phyloP scores from a whole-genome alignment of 1,140 invertebrate species.

The Drosophila littoralis region DNA sequence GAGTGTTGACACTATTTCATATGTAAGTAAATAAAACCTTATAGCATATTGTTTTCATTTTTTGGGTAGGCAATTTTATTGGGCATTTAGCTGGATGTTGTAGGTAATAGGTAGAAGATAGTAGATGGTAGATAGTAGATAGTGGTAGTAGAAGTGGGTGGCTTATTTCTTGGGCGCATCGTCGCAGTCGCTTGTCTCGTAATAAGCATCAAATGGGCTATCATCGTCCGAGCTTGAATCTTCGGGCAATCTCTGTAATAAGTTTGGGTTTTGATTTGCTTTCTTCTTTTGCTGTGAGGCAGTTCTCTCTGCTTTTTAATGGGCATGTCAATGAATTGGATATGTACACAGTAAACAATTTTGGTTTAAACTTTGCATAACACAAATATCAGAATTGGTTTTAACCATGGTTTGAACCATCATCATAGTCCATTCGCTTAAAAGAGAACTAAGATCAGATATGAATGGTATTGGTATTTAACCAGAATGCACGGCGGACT shows the following conservation, averaged over 20 bases:
- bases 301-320: slow-evolving; percentile 10
- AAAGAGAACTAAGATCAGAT: too few species aligned
- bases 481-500: too few species aligned
- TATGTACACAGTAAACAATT: neutral
- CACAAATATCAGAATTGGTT: neutral
- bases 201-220: slow-evolving; percentile 82
- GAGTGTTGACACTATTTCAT: slow-evolving; percentile 40
- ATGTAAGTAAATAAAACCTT: slow-evolving; percentile 39
- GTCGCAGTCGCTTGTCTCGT: slow-evolving; percentile 79
- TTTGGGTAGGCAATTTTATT: slow-evolving; percentile 36
- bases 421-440: too few species aligned
- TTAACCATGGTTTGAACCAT: too few species aligned
- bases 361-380: neutral
- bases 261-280: slow-evolving; percentile 53
- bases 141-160: slow-evolving; percentile 37
- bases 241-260: slow-evolving; percentile 82
- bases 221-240: slow-evolving; percentile 83
- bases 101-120: slow-evolving; percentile 28
- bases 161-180: slow-evolving; percentile 71
- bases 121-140: slow-evolving; percentile 21
- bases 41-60: slow-evolving; percentile 24
- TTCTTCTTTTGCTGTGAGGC: slow-evolving; percentile 15
- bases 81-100: slow-evolving; percentile 23
- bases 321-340: slow-evolving; percentile 50
- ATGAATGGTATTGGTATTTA: too few species aligned